Base-by-base conservation (phyloP, 2,797 vertebrate species). In the Steatocranus sp. region DNA sequence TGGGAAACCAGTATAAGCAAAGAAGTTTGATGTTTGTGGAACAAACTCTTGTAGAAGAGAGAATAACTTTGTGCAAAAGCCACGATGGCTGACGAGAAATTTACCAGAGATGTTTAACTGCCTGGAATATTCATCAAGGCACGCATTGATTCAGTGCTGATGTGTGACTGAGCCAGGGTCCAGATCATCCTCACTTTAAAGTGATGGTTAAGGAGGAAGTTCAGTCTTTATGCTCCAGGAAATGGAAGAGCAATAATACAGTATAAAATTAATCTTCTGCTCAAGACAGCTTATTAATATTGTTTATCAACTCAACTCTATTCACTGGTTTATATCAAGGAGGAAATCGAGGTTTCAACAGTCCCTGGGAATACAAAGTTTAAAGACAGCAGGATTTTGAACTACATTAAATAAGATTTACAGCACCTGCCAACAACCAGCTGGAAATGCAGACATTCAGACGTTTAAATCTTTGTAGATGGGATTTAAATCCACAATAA, bases 1-100 rank as follows among this genome's bases (percentile, higher is more conserved):
- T 4, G 0, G 20, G 23, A 41, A 1, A 17, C 14, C 1, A 15
- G 36, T 1, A 25, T 4, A 43, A 66, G 61, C 61, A 23, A 8
- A 18, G 30, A 61, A 2, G 34, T 23, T 66, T 38, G 61, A 1
- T 6, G 34, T 41, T 41, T 27, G 25, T 27, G 25, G 25, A 6
- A 54, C 5, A 54, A 54, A 54, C 53, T 54, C 25, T 0, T 54
- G 25, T 25, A 54, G 8, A 27, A 9, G 53, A 54, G 25, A 54
- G 25, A 54, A 54, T 0, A 0, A 27, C 25, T 54, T 54, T 3
- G 8, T 54, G 5, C 25, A 54, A 9, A 38, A 0, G 7, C 58
- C 58, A 12, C 3, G 6, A 14, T 11, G 4, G 18, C 58, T 20
- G 58, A 36, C 2, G 34, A 66, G 34, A 66, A 0, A 38, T 66